Base-by-base conservation (phyloP, 2,113 vertebrate species). In the Toxostoma redivivum region DNA sequence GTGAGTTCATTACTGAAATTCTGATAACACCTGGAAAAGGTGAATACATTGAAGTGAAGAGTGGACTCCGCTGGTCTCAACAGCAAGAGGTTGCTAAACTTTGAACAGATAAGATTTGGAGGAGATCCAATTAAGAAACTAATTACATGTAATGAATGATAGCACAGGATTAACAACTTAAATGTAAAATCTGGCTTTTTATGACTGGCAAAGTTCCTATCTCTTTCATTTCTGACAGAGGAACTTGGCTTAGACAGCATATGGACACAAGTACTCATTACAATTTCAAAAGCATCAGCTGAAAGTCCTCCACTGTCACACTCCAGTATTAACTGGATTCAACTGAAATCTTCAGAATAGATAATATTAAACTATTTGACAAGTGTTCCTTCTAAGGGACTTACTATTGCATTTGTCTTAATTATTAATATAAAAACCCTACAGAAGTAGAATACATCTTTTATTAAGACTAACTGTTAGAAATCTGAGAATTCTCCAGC, bases 111-210 rank as follows among this genome's bases (percentile, higher is more conserved):
- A 24, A 27, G 27, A 65, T 86, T 92, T 96, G 94, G 64, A 94
- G 72, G 72, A 95, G 77, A 94, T 62, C 38, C 71, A 95, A 82
- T 95, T 97, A 95, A 97, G 96, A 95, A 95, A 91, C 73, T 73
- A 96, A 95, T 97, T 97, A 89, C 17, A 70, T 66, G 14, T 45
- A 88, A 67, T 85, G 65, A 96, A 88, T 88, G 48, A 82, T 82
- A 72, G 61, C 51, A 83, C 47, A 72, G 50, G 71, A 95, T 83
- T 92, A 93, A 62, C n/a, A 82, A 45, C 74, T 90, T 92, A 76
- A 90, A 94, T 91, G 58, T 70, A 88, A 81, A 89, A 89, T 88
- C 0, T 51, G 18, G 16, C 11, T 81, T 93, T 91, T 92, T 74
- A 47, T 81, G 24, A 33, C 53, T 79, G 71, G 79, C 66, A 60